phyloP scores from a whole-genome alignment of 2,113 vertebrate genomes.

The Gallinago jamesoni region DNA sequence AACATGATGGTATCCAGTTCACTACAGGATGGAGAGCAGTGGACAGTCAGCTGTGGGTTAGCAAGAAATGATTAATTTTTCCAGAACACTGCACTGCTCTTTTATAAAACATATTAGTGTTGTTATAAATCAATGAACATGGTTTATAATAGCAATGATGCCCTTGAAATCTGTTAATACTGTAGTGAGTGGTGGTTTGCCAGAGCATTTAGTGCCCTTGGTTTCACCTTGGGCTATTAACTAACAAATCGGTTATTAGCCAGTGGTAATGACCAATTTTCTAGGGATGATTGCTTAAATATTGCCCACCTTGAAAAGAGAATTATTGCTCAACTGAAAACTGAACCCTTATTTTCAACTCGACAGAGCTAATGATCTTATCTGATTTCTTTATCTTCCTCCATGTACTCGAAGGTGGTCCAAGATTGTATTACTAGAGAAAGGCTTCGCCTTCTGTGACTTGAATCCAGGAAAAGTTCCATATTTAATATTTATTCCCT shows the following conservation, averaged over 20 bases:
- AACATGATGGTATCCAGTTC: neutral
- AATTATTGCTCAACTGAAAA: constrained; percentile 82
- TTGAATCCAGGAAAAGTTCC: constrained; percentile 72
- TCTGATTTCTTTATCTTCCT: constrained; percentile 51
- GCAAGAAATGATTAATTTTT: constrained; percentile 73
- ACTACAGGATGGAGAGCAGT: neutral
- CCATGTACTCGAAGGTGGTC: constrained; percentile 12
- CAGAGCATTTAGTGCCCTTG: constrained; percentile 74
- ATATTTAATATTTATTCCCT: constrained; percentile 80
- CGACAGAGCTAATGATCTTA: constrained; percentile 78
- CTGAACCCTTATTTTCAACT: constrained; percentile 78
- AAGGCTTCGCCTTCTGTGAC: constrained; percentile 49
- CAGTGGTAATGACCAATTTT: constrained; percentile 83
- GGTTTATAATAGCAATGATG: constrained; percentile 77
- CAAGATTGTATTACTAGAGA: constrained; percentile 10
- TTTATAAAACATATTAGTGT: constrained; percentile 77
- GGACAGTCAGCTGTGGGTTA: constrained; percentile 47
- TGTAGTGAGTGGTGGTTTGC: constrained; percentile 64
- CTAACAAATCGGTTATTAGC: constrained; percentile 83
- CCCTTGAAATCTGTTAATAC: constrained; percentile 78
- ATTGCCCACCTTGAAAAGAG: constrained; percentile 81
- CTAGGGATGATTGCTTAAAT: constrained; percentile 83
- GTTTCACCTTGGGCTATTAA: constrained; percentile 82
- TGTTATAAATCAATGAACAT: constrained; percentile 82
- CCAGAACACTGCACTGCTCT: constrained; percentile 65